Evolutionary conservation across 2,113 vertebrate species (phyloP).

Genomic region (Grallaria varia): DNA sequence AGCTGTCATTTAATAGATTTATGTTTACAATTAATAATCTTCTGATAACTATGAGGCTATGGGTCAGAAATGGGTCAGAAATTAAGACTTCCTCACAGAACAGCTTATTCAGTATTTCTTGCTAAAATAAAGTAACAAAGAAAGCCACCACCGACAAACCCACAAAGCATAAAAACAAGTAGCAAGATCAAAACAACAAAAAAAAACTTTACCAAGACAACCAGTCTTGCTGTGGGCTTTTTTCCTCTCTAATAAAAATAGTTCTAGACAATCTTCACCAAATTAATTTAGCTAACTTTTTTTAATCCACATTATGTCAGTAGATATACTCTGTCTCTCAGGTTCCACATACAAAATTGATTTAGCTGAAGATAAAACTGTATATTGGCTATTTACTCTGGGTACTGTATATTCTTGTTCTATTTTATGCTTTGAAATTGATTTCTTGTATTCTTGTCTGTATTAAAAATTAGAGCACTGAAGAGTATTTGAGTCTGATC

Average conservation of each 20-base stretch:
- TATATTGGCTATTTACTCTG: slow-evolving; percentile 60
- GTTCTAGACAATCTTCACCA: background rate
- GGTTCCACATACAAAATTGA: slow-evolving; percentile 54
- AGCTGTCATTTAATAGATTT: slow-evolving; percentile 45
- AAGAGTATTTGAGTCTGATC: slow-evolving; percentile 54
- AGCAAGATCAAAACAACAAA: background rate
- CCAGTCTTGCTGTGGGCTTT: background rate
- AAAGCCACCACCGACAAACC: too few species aligned
- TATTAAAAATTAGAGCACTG: slow-evolving; percentile 64
- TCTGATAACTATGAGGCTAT: background rate
- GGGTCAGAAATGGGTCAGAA: slow-evolving; percentile 7
- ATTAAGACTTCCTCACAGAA: background rate
- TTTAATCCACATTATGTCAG: background rate
- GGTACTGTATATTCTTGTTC: slow-evolving; percentile 45
- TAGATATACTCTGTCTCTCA: background rate
- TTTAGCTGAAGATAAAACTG: slow-evolving; percentile 55
- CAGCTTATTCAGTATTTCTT: background rate
- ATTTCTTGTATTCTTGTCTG: slow-evolving; percentile 64
- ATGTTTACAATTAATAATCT: slow-evolving; percentile 38
- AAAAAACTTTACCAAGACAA: background rate
- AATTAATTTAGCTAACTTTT: slow-evolving; percentile 57
- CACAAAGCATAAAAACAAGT: background rate
- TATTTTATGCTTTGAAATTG: slow-evolving; percentile 69
- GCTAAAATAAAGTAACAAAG: background rate
- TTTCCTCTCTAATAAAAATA: background rate